Evolutionary conservation across 2,888 invertebrate species (phyloP), one percentile per base, ranked within the genome.

Genomic region (Cataglyphis altisquamis): DNA sequence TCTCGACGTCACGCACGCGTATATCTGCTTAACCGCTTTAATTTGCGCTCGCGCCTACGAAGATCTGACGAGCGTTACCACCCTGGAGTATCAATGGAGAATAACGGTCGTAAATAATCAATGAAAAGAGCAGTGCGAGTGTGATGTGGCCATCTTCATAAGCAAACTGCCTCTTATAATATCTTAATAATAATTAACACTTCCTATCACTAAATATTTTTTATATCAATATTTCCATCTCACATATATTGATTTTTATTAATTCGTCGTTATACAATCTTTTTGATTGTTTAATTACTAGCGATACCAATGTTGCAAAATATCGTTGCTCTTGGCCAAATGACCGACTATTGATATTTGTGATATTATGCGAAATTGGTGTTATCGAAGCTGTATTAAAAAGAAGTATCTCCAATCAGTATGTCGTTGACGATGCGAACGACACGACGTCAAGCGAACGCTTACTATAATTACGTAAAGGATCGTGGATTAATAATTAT

Each of bases 21-120:
- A 78, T 18, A 78, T 18, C 63, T 64, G 64, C 41, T 70, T 83
- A 88, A 89, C 84, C 74, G 85, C 88, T 89, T 82, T 82, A 89
- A 89, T 89, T 89, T 89, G 83, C 52, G 45, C 78, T 70, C 70
- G 55, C 68, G 68, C 57, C 41, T 52, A 52, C 66, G 21, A 52
- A n/a, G 36, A 36, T 25, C 32, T 64, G 80, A 73, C 25, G 62
- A 62, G 57, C 39, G 32, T 81, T 62, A 39, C 48, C 80, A 73
- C 45, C 67, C 62, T 41, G 21, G 62, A 55, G 74, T 63, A 63
- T 18, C 36, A 36, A 25, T 29, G 39, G 15, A 41, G 32, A 48
- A 73, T 63, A 48, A 36, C 36, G 39, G 21, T 41, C 10, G 29
- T 41, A 41, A 68, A 68, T 10, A 57, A 68, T 67, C 57, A 21